These are phyloP conservation scores for Tenebrosternarchus preto DNA, from an alignment of 2,113 vertebrate species.

Conservation along the genomic window DNA sequence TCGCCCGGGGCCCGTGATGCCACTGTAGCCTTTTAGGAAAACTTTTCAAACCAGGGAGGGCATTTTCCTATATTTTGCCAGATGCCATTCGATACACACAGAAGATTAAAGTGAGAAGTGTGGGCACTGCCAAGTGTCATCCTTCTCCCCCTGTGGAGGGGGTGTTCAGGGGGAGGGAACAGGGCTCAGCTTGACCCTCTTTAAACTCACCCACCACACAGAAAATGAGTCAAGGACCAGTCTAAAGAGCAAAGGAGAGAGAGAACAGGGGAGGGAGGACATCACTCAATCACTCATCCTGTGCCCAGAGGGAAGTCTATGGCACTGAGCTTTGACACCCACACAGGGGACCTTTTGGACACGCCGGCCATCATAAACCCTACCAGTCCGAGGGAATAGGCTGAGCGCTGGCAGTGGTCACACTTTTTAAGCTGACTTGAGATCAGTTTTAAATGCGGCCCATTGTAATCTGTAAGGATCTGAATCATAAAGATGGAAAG, in stretches of 20 bases:
- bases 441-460: background rate
- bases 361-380: constrained; percentile 20
- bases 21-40: background rate
- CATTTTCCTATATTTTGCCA: background rate
- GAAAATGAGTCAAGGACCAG: background rate
- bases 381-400: background rate
- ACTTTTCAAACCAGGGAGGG: background rate
- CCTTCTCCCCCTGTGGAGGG: constrained; percentile 12
- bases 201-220: background rate
- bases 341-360: constrained; percentile 58
- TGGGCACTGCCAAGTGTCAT: background rate
- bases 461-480: background rate
- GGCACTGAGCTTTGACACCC: constrained; percentile 60
- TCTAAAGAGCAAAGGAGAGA: constrained; percentile 13
- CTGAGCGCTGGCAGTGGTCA: background rate
- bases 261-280: constrained; percentile 4
- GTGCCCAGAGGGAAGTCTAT: constrained; percentile 46
- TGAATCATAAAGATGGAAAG: background rate
- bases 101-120: constrained; percentile 6
- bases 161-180: background rate
- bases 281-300: constrained; percentile 38
- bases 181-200: background rate
- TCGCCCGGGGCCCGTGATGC: background rate
- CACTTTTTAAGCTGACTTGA: background rate
- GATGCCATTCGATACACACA: background rate